A percentile compares a stretch with the other conserved stretches of the same genome.
Evolutionary conservation across 2,113 vertebrate genomes (phyloP).

Genomic region (Rhinoderma darwinii): DNA sequence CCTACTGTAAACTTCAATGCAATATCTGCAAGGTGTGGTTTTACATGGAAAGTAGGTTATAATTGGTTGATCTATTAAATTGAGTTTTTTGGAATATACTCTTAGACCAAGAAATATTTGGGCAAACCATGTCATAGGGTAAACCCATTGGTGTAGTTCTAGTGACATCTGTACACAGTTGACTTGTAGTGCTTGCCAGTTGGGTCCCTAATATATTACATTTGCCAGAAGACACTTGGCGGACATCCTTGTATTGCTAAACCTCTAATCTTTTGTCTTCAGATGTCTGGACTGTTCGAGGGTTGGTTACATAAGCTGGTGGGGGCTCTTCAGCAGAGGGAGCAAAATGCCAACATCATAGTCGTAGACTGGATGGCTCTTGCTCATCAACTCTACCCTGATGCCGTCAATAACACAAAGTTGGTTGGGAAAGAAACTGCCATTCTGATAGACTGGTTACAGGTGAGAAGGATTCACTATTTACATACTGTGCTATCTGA

Average conservation of each 20-base stretch:
- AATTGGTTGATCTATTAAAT: no score
- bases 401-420: slow-evolving; percentile 84
- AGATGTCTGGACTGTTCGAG: slow-evolving; percentile 91
- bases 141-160: neutral
- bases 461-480: slow-evolving; percentile 73
- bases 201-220: neutral
- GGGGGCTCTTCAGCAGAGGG: slow-evolving; percentile 80
- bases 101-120: neutral
- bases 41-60: no score
- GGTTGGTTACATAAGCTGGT: slow-evolving; percentile 87
- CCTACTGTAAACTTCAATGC: neutral
- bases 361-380: slow-evolving; percentile 88
- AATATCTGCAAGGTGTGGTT: neutral
- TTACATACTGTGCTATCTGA: neutral
- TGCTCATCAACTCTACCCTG: slow-evolving; percentile 88
- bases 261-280: neutral
- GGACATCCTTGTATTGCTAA: neutral
- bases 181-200: neutral
- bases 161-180: neutral
- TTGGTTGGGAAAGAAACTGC: slow-evolving; percentile 81
- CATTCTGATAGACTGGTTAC: slow-evolving; percentile 84
- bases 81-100: neutral
- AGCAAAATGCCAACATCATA: slow-evolving; percentile 84
- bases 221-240: neutral
- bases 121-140: neutral